phyloP scores from a whole-genome alignment of 2,888 invertebrate genomes.

The Tinea pellionella region DNA sequence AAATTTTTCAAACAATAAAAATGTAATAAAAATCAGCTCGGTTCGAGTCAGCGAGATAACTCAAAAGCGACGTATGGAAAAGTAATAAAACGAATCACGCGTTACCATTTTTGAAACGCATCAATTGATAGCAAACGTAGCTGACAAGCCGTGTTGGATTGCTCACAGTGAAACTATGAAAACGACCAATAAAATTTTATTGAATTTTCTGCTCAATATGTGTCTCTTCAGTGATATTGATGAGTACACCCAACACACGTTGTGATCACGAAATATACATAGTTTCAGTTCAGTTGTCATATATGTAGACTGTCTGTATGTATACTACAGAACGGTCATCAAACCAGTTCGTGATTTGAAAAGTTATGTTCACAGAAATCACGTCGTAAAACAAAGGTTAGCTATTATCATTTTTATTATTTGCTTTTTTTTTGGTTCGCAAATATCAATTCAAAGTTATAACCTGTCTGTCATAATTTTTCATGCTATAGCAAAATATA shows the following conservation, averaged over 20 bases:
- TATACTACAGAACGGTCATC: background rate
- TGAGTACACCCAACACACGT: conserved; percentile 41
- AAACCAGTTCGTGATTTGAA: background rate
- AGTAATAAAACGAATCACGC: conserved; percentile 18
- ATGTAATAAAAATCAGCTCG: background rate
- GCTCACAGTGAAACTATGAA: conserved; percentile 37
- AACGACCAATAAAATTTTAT: conserved; percentile 55
- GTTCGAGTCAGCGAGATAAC: background rate
- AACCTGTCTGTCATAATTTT: background rate
- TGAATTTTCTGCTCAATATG: conserved; percentile 58
- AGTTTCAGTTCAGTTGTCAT: background rate
- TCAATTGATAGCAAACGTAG: conserved; percentile 27
- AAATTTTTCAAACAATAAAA: background rate
- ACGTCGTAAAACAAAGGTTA: conserved; percentile 5
- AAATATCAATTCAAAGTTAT: background rate
- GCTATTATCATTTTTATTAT: background rate
- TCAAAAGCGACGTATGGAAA: conserved; percentile 1
- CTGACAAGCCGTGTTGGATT: conserved; percentile 27
- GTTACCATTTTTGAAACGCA: conserved; percentile 19
- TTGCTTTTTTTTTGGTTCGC: background rate
- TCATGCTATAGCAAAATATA: background rate
- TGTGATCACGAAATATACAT: conserved; percentile 5
- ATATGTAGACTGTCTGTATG: background rate
- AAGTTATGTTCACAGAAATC: background rate
- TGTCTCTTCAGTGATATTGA: conserved; percentile 49